A percentile compares a stretch with the other conserved stretches of the same genome.
These are phyloP conservation scores for Cepaea nemoralis DNA, from an alignment of 1,140 invertebrate species.

Conservation along the genomic window DNA sequence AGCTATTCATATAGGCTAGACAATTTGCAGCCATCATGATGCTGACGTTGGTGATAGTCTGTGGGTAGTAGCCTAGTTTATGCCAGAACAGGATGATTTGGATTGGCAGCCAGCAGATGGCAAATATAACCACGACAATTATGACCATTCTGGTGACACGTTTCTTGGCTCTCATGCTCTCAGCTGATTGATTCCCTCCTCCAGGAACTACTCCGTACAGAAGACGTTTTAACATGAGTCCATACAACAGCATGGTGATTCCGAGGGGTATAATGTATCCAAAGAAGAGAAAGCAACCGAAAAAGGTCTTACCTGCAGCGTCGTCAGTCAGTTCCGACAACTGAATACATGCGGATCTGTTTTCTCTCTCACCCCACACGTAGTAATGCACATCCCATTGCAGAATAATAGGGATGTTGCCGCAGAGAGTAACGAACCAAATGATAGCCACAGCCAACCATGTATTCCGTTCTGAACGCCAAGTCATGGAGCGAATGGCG, in stretches of 20 bases:
- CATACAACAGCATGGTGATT: slow-evolving; percentile 90
- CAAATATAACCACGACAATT: slow-evolving; percentile 93
- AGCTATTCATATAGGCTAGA: slow-evolving; percentile 94
- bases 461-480: slow-evolving; percentile 88
- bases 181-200: slow-evolving; percentile 79
- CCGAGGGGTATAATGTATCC: slow-evolving; percentile 72
- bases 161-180: slow-evolving; percentile 85
- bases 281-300: slow-evolving; percentile 72
- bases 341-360: slow-evolving; percentile 62
- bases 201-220: slow-evolving; percentile 78
- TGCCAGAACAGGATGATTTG: slow-evolving; percentile 77
- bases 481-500: slow-evolving; percentile 90
- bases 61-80: slow-evolving; percentile 75
- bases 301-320: slow-evolving; percentile 57
- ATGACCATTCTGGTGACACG: slow-evolving; percentile 93
- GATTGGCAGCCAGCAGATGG: slow-evolving; percentile 95
- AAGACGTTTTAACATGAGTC: slow-evolving; percentile 86
- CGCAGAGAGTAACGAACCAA: slow-evolving; percentile 84
- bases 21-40: slow-evolving; percentile 88
- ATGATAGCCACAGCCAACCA: slow-evolving; percentile 78
- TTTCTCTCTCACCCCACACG: slow-evolving; percentile 74
- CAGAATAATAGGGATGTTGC: slow-evolving; percentile 81
- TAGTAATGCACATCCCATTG: slow-evolving; percentile 80
- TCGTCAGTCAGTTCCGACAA: slow-evolving; percentile 6
- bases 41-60: slow-evolving; percentile 74